phyloP scores from a whole-genome alignment of 2,113 vertebrate genomes.

The Solea senegalensis region DNA sequence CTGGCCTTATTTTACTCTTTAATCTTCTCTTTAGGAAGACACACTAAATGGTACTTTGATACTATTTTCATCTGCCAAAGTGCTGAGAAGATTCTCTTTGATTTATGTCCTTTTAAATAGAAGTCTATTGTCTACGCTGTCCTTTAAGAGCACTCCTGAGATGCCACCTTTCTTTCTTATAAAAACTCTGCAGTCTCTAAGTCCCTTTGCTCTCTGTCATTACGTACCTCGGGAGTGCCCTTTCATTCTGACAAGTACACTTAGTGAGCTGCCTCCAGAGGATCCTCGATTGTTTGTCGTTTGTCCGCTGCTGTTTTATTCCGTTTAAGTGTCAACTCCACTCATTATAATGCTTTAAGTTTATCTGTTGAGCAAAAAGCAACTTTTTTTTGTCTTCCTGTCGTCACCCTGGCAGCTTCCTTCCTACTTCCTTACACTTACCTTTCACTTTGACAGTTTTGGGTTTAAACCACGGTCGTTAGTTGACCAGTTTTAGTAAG shows the following conservation, averaged over 20 bases:
- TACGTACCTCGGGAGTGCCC: slow-evolving; percentile 42
- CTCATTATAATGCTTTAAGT: neutral
- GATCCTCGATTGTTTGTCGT: slow-evolving; percentile 24
- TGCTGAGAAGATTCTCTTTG: neutral
- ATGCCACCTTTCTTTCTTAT: slow-evolving; percentile 7
- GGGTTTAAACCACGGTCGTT: too few relatives aligned
- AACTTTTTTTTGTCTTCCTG: neutral
- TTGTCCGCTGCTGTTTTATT: slow-evolving; percentile 40
- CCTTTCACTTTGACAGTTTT: too few relatives aligned
- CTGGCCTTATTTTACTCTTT: neutral
- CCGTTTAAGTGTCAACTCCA: slow-evolving; percentile 1
- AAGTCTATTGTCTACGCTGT: neutral
- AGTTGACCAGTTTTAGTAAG: too few relatives aligned
- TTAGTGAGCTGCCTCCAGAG: slow-evolving; percentile 38
- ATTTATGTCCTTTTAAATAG: slow-evolving; percentile 28
- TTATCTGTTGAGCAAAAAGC: too few relatives aligned
- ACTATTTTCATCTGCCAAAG: slow-evolving; percentile 17
- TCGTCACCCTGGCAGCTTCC: slow-evolving; percentile 9
- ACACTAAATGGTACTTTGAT: slow-evolving; percentile 19
- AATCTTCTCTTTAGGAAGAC: slow-evolving; percentile 11
- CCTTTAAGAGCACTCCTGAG: slow-evolving; percentile 11
- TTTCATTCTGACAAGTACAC: slow-evolving; percentile 50
- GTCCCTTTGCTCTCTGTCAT: slow-evolving; percentile 32
- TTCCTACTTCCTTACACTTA: neutral
- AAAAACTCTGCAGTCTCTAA: slow-evolving; percentile 12